These are phyloP conservation scores for Catharus bicknelli DNA, from an alignment of 2,113 vertebrate species.

Conservation along the genomic window DNA sequence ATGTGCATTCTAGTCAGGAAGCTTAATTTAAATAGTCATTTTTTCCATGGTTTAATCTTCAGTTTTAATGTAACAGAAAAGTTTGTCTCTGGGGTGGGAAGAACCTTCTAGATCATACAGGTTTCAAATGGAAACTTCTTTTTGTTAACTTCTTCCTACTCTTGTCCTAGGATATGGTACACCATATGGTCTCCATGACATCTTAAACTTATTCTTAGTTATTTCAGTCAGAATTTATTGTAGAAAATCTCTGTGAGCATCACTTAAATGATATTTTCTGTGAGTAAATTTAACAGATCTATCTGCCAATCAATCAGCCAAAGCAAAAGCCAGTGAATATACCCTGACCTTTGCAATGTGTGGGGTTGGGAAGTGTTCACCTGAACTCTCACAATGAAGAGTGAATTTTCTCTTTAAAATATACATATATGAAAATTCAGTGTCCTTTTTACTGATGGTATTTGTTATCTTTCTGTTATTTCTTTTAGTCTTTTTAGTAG, in stretches of 20 bases:
- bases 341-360: not conserved
- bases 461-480: not conserved
- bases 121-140: not conserved
- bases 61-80: not conserved
- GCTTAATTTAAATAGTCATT: not conserved
- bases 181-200: not conserved
- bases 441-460: not conserved
- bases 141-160: not conserved
- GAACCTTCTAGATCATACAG: not conserved
- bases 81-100: not conserved
- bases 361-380: accelerated
- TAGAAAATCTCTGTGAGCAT: not conserved
- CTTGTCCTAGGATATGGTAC: not conserved
- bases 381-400: not conserved
- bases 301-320: not conserved
- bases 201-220: conserved; percentile 1
- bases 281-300: not conserved
- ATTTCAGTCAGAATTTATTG: not conserved
- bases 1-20: not conserved
- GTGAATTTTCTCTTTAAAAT: not conserved
- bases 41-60: not conserved
- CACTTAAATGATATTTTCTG: not conserved
- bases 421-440: not conserved
- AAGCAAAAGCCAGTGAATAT: not conserved
- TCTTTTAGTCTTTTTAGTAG: not conserved